Conservation (phyloP, 2,797 vertebrate genomes). For the Myripristis murdjan region DNA sequence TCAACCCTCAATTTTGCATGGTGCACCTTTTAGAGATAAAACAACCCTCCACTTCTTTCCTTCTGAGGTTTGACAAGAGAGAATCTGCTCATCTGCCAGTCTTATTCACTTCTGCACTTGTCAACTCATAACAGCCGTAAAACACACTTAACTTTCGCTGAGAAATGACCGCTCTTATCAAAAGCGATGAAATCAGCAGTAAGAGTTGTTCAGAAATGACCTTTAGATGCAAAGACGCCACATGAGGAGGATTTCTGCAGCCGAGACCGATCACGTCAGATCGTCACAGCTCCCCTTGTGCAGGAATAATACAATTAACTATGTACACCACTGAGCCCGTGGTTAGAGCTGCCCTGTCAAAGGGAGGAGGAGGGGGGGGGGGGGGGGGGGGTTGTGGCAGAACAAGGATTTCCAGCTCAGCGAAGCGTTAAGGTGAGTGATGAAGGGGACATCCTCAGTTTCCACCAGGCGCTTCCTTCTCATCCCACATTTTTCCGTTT, state of each 20-base stretch:
- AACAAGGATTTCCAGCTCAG: slow-evolving; percentile 34
- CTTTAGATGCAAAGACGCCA: background rate
- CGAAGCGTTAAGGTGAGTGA: slow-evolving; percentile 48
- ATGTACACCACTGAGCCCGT: slow-evolving; percentile 20
- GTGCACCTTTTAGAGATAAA: no score
- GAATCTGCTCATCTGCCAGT: no score
- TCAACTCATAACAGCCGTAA: no score
- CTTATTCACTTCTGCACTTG: no score
- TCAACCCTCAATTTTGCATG: no score
- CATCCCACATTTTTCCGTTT: slow-evolving; percentile 38
- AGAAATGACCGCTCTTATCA: no score
- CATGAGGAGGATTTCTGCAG: background rate
- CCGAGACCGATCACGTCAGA: slow-evolving; percentile 7
- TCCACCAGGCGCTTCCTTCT: slow-evolving; percentile 43
- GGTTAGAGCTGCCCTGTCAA: slow-evolving; percentile 3
- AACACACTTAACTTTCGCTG: no score
- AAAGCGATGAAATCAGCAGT: background rate
- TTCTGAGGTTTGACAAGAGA: no score
- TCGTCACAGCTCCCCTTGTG: slow-evolving; percentile 7
- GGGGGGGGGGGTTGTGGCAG: background rate
- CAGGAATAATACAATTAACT: slow-evolving; percentile 35
- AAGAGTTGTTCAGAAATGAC: background rate
- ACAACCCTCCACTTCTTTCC: no score
- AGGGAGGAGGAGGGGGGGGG: no score
- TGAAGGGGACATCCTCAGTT: slow-evolving; percentile 48